Evolutionary conservation across 2,113 vertebrate genomes (phyloP).

Genomic region (Chaetodon trifascialis): DNA sequence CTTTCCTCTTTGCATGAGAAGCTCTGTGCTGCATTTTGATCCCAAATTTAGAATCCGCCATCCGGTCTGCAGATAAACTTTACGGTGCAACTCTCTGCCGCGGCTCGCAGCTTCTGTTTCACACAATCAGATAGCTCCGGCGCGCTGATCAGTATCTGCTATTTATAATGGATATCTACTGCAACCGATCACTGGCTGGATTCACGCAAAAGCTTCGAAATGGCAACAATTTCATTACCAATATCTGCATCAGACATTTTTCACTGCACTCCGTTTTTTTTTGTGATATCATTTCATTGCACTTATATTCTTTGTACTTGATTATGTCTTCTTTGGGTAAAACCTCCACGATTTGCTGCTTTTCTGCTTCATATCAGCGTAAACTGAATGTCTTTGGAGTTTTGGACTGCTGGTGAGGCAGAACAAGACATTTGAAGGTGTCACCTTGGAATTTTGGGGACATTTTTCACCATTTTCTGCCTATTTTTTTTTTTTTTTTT

Average conservation of each 20-base stretch:
- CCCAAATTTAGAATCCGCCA: neutral
- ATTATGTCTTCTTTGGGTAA: neutral
- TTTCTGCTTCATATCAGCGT: neutral
- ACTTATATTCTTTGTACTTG: neutral
- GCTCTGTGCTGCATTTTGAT: neutral
- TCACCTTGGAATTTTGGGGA: neutral
- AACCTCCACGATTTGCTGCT: neutral
- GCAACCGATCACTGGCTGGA: constrained; percentile 11
- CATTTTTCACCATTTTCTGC: neutral
- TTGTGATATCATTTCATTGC: neutral
- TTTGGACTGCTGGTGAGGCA: neutral
- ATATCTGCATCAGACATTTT: neutral
- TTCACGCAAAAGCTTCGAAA: constrained; percentile 7
- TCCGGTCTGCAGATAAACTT: neutral
- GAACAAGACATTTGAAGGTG: neutral
- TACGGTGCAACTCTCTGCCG: neutral
- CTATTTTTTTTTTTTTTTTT: too few relatives aligned
- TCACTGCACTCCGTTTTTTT: neutral
- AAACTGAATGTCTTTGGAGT: neutral
- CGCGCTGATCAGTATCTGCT: constrained; percentile 42
- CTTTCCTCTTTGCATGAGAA: constrained; percentile 3
- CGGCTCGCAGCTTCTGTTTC: constrained; percentile 18
- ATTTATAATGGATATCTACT: constrained; percentile 23
- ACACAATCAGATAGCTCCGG: constrained; percentile 13
- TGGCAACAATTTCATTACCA: neutral